Conservation (phyloP, 2,888 invertebrate genomes). For the Allacma fusca region DNA sequence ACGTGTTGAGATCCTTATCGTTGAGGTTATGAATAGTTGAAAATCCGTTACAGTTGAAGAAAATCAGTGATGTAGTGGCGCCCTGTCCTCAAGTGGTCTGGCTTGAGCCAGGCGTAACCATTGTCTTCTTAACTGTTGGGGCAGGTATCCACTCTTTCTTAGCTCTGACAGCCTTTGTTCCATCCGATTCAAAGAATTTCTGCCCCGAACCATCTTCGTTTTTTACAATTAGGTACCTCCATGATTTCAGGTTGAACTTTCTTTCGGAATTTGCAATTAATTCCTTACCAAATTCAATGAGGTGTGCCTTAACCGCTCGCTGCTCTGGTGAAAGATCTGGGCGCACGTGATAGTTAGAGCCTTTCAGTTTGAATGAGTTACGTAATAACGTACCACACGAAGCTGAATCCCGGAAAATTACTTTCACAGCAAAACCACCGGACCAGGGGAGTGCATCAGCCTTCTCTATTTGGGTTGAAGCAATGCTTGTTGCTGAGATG, state of each 20-base stretch:
- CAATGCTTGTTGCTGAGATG: background rate
- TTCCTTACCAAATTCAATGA: background rate
- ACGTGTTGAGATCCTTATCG: too few species aligned
- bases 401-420: background rate
- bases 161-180: background rate
- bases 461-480: background rate
- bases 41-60: too few species aligned
- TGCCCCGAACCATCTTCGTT: background rate
- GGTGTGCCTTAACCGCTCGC: background rate
- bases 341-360: too few species aligned
- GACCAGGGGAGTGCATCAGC: background rate
- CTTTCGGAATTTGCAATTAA: background rate
- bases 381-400: too few species aligned
- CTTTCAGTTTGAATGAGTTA: too few species aligned
- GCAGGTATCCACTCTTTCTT: background rate
- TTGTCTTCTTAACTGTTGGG: too few species aligned
- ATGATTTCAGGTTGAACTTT: background rate
- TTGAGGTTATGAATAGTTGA: too few species aligned
- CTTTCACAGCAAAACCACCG: background rate
- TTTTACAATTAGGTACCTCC: background rate
- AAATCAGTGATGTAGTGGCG: background rate
- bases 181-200: background rate
- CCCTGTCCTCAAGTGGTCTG: background rate
- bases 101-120: too few species aligned
- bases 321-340: background rate